phyloP scores from a whole-genome alignment of 2,888 invertebrate genomes.

The Palloptera scutellata region DNA sequence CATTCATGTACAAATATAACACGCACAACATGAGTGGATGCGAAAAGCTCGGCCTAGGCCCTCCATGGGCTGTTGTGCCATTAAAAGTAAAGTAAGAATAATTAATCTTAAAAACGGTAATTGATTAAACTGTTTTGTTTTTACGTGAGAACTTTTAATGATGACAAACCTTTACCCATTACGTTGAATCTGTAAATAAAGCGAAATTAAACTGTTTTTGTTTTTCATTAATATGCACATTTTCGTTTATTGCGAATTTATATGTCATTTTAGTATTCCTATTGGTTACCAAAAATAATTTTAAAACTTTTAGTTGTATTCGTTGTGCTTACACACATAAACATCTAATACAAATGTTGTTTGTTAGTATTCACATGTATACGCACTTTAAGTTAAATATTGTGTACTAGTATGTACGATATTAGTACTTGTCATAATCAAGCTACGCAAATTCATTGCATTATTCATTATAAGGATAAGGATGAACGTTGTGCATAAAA shows the following conservation, averaged over 20 bases:
- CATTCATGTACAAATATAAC: no score
- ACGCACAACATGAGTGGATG: no score
- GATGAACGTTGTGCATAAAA: constrained; percentile 4
- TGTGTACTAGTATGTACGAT: constrained; percentile 5
- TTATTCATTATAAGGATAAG: constrained; percentile 13
- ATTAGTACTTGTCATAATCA: constrained; percentile 25
- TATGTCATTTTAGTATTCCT: constrained; percentile 41
- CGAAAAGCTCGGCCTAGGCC: no score
- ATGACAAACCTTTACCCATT: no score
- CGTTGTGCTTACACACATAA: constrained; percentile 27
- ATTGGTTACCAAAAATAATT: constrained; percentile 60
- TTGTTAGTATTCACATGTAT: constrained; percentile 19
- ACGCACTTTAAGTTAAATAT: constrained; percentile 15
- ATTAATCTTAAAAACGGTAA: no score
- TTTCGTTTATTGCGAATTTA: constrained; percentile 35
- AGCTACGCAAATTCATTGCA: constrained; percentile 23
- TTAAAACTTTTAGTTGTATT: constrained; percentile 46
- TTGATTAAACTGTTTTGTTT: no score
- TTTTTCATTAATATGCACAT: constrained; percentile 49
- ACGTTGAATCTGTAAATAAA: no score
- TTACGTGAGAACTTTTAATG: no score
- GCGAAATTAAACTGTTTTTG: no score
- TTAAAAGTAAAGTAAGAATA: no score
- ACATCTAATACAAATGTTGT: constrained; percentile 32
- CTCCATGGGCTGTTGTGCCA: no score